Evolutionary conservation across 2,888 invertebrate species (phyloP).

Genomic region (Caenorhabditis sp.): DNA sequence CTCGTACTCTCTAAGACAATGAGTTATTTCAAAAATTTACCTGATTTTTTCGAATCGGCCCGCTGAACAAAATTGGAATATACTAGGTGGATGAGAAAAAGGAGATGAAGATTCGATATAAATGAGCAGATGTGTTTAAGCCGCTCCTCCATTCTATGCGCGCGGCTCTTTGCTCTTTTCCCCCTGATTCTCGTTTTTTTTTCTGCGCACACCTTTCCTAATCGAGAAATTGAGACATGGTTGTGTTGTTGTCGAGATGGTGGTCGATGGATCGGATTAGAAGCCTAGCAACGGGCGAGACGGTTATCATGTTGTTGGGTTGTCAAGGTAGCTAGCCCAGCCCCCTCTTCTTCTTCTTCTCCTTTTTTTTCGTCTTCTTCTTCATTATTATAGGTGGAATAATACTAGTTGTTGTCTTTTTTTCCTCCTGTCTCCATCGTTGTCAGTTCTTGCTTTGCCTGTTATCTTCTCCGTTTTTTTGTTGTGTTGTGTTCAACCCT

Average conservation of each 20-base stretch:
- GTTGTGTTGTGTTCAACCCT: neutral
- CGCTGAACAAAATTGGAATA: too few relatives aligned
- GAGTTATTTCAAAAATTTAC: too few relatives aligned
- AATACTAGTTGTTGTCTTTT: neutral
- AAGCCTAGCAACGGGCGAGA: neutral
- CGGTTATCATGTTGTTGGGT: neutral
- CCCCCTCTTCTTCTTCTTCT: neutral
- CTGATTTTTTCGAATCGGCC: too few relatives aligned
- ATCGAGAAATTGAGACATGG: neutral
- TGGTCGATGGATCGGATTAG: neutral
- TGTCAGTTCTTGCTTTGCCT: neutral
- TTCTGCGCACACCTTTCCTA: neutral
- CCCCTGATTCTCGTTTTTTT: too few relatives aligned
- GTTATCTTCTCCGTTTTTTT: neutral
- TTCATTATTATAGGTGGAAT: constrained; percentile 11
- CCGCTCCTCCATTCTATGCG: too few relatives aligned
- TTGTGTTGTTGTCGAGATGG: neutral
- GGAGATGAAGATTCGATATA: too few relatives aligned
- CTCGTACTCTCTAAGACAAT: too few relatives aligned
- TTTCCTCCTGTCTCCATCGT: neutral
- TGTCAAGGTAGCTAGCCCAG: neutral
- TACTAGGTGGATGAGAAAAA: neutral
- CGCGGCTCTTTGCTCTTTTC: neutral
- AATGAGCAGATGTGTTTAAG: neutral
- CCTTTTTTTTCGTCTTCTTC: too few relatives aligned